phyloP scores from a whole-genome alignment of 2,113 vertebrate genomes.

The Hucho hucho region DNA sequence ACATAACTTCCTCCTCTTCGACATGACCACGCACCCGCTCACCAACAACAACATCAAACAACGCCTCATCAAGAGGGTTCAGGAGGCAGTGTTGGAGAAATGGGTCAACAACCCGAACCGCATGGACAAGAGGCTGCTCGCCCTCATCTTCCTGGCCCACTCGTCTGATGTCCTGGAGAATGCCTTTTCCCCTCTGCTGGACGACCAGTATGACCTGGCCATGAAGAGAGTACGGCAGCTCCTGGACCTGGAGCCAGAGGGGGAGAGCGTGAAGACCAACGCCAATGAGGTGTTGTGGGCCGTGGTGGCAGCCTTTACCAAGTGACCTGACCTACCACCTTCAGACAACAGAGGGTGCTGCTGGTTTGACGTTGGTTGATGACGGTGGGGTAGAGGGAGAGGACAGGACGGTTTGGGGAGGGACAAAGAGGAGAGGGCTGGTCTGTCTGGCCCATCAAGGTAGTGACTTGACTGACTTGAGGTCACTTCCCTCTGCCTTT shows the following conservation, averaged over 20 bases:
- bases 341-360: conserved; percentile 8
- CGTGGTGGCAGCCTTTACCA: conserved; percentile 93
- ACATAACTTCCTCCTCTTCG: conserved; percentile 97
- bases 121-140: conserved; percentile 92
- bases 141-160: conserved; percentile 92
- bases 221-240: conserved; percentile 94
- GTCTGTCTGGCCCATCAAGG: neutral
- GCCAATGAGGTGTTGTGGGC: conserved; percentile 92
- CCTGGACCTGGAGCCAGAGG: conserved; percentile 92
- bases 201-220: conserved; percentile 95
- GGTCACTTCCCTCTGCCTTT: conserved; percentile 23
- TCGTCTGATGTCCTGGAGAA: conserved; percentile 95
- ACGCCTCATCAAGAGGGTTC: conserved; percentile 92
- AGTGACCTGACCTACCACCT: conserved; percentile 67
- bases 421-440: conserved; percentile 5
- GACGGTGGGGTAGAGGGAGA: neutral
- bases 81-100: conserved; percentile 90
- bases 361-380: too few species aligned
- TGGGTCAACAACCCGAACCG: conserved; percentile 95
- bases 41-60: conserved; percentile 96
- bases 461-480: conserved; percentile 28
- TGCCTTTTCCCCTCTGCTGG: conserved; percentile 90
- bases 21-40: conserved; percentile 96
- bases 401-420: neutral
- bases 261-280: conserved; percentile 87